phyloP scores from a whole-genome alignment of 2,113 vertebrate species.

The Corvus cornix region DNA sequence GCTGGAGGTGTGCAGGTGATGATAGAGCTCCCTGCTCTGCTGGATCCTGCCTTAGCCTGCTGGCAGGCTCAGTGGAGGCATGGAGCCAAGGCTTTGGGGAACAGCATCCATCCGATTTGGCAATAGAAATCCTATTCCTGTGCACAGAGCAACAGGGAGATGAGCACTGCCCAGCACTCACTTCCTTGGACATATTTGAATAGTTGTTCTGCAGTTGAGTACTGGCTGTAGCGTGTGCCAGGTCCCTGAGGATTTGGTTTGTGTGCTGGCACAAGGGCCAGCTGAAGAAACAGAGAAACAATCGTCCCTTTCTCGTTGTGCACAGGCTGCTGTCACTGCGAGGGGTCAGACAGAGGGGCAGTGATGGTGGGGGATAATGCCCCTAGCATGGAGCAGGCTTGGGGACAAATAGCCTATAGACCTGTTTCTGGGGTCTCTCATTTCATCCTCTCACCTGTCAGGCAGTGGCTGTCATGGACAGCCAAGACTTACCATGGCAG shows the following conservation, averaged over 20 bases:
- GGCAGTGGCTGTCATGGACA: neutral
- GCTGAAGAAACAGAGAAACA: neutral
- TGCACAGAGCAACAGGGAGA: neutral
- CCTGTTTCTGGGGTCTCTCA: neutral
- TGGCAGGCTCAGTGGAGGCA: neutral
- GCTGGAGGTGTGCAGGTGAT: neutral
- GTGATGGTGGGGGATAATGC: neutral
- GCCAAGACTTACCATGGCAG: neutral
- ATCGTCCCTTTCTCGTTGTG: neutral
- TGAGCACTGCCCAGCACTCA: neutral
- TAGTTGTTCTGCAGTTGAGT: neutral
- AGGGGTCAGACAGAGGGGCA: neutral
- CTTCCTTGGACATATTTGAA: neutral
- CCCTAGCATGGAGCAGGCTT: rapidly evolving
- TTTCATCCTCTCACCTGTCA: neutral
- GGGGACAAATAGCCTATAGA: neutral
- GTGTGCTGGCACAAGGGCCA: neutral
- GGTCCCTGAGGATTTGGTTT: neutral
- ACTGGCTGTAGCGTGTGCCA: rapidly evolving
- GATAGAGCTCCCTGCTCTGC: neutral
- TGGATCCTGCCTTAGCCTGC: neutral
- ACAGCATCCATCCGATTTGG: neutral
- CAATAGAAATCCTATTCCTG: neutral
- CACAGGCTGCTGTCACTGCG: neutral
- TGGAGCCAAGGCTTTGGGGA: neutral